Evolutionary conservation across 2,113 vertebrate species (phyloP).

Genomic region (Calyptomena viridis): DNA sequence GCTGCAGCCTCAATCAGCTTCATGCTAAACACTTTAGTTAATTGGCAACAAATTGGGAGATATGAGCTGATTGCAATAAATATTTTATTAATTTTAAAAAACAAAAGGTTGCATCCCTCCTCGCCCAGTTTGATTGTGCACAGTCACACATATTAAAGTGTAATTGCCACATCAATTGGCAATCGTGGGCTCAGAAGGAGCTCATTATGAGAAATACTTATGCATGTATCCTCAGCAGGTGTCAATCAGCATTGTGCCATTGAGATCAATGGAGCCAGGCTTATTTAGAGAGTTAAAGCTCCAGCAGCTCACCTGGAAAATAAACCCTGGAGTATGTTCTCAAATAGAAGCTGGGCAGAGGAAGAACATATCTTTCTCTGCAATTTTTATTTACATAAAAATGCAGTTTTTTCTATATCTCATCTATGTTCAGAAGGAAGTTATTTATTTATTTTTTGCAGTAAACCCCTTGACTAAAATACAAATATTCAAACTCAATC

Average conservation of each 20-base stretch:
- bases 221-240: conserved; percentile 16
- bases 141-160: conserved; percentile 14
- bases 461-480: background rate
- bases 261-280: background rate
- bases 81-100: conserved; percentile 55
- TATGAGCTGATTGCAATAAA: conserved; percentile 54
- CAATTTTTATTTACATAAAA: background rate
- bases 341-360: background rate
- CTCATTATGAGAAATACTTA: conserved; percentile 35
- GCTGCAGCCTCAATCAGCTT: conserved; percentile 31
- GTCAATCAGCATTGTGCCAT: conserved; percentile 11
- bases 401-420: background rate
- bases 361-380: background rate
- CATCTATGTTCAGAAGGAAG: background rate
- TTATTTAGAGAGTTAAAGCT: conserved; percentile 16
- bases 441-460: background rate
- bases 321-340: background rate
- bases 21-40: conserved; percentile 42
- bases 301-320: conserved; percentile 32
- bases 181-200: conserved; percentile 28
- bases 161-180: conserved; percentile 56
- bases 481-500: background rate
- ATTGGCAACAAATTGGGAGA: conserved; percentile 58
- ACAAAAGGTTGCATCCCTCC: conserved; percentile 49
- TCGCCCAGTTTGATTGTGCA: conserved; percentile 37